A percentile compares a stretch with the other conserved stretches of the same genome.
phyloP scores from a whole-genome alignment of 2,888 invertebrate species.

The Metopia argyrocephala region DNA sequence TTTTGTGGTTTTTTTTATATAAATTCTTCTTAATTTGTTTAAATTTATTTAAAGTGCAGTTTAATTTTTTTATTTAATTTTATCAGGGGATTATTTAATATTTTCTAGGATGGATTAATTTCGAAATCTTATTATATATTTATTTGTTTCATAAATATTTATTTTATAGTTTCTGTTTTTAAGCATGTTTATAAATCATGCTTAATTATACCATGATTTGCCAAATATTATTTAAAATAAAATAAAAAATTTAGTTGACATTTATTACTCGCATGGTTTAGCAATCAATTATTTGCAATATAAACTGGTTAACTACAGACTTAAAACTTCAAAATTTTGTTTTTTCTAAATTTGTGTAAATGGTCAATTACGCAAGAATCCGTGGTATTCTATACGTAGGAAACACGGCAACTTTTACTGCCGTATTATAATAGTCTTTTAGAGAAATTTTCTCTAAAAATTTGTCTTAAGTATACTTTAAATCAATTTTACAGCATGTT shows the following conservation, averaged over 20 bases:
- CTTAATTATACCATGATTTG: constrained; percentile 47
- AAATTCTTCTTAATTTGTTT: constrained; percentile 7
- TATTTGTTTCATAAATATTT: constrained; percentile 2
- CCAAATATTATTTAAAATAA: constrained; percentile 11
- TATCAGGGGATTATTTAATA: constrained; percentile 21
- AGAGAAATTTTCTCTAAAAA: too few relatives aligned
- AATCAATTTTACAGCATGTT: too few relatives aligned
- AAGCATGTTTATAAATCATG: constrained; percentile 29
- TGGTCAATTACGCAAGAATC: too few relatives aligned
- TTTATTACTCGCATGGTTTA: background rate
- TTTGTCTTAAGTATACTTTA: too few relatives aligned
- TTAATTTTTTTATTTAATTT: constrained; percentile 20
- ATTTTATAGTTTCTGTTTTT: background rate
- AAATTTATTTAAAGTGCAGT: constrained; percentile 29
- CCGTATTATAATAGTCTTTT: too few relatives aligned
- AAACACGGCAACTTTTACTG: too few relatives aligned
- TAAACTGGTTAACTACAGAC: background rate
- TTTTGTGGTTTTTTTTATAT: constrained; percentile 5
- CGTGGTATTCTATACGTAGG: too few relatives aligned
- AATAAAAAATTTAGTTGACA: background rate
- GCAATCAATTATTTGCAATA: background rate
- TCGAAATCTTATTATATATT: constrained; percentile 27
- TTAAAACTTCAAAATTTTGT: too few relatives aligned
- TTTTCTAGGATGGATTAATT: constrained; percentile 58
- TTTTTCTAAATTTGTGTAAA: too few relatives aligned